Conservation (phyloP, 2,888 invertebrate genomes). For the Scaptodrosophila latifasciaeformis region DNA sequence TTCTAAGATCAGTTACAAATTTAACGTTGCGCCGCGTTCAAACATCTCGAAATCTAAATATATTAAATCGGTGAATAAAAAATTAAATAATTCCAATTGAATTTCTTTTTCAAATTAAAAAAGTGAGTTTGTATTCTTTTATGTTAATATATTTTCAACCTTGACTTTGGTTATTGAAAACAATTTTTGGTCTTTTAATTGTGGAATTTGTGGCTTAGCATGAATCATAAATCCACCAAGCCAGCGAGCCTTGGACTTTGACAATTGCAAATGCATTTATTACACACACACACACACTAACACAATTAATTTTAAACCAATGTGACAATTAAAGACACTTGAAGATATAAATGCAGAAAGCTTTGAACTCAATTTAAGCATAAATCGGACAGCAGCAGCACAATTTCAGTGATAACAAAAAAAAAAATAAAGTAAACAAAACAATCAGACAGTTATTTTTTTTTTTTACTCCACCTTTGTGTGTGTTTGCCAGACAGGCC, state of each 20-base stretch:
- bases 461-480: no score
- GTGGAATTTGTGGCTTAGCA: not conserved
- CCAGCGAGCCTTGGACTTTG: no score
- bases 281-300: not conserved
- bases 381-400: conserved; percentile 27
- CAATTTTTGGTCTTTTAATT: not conserved
- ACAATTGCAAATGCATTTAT: not conserved
- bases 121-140: no score
- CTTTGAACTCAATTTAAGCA: conserved; percentile 6
- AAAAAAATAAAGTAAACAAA: conserved; percentile 22
- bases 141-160: conserved; percentile 36
- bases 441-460: no score
- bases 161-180: conserved; percentile 52
- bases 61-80: no score
- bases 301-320: no score
- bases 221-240: no score
- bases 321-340: no score
- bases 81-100: no score
- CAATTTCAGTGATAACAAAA: conserved; percentile 51
- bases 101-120: no score
- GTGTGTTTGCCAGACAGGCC: no score
- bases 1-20: conserved; percentile 73
- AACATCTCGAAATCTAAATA: no score
- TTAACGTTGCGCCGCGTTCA: conserved; percentile 47
- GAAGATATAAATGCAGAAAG: not conserved